Percentiles rank a stretch among this genome's conserved stretches.
Evolutionary conservation across 2,797 vertebrate genomes (phyloP).

Genomic region (Holocentrus rufus): DNA sequence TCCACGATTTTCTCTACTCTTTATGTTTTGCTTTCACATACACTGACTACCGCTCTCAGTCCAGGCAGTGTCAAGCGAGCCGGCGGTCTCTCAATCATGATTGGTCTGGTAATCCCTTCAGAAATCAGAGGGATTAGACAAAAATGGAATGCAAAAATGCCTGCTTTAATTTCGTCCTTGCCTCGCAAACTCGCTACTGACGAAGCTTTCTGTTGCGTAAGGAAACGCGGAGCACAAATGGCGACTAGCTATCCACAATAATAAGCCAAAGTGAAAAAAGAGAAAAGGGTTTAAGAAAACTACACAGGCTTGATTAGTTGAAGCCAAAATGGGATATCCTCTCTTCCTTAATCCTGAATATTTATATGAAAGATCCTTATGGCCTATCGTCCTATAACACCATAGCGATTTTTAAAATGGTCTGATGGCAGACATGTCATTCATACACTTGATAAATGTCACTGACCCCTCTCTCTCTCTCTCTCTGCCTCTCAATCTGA

Average conservation of each 20-base stretch:
- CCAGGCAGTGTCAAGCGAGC: conserved; percentile 45
- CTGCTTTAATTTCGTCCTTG: conserved; percentile 78
- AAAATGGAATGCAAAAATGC: conserved; percentile 80
- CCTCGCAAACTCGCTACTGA: conserved; percentile 50
- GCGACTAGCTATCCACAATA: conserved; percentile 15
- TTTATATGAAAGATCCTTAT: background rate
- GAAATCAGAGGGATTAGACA: conserved; percentile 83
- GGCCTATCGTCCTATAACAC: too few relatives aligned
- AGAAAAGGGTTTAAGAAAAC: background rate
- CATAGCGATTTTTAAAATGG: conserved; percentile 24
- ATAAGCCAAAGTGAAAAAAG: conserved; percentile 24
- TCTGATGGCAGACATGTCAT: conserved; percentile 20
- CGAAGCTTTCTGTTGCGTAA: conserved; percentile 78
- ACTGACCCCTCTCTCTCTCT: conserved; percentile 33
- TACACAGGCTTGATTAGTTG: conserved; percentile 12
- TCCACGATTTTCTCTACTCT: conserved; percentile 23
- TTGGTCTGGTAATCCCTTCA: conserved; percentile 82
- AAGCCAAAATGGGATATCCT: background rate
- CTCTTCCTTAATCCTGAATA: background rate
- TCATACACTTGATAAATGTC: conserved; percentile 40
- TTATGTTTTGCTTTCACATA: conserved; percentile 21
- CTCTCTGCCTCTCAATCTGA: background rate
- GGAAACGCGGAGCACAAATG: conserved; percentile 38
- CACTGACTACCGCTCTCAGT: conserved; percentile 38
- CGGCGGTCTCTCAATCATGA: conserved; percentile 75